Base-by-base conservation (phyloP, 1,140 invertebrate species). In the Protaetia brevitarsis region DNA sequence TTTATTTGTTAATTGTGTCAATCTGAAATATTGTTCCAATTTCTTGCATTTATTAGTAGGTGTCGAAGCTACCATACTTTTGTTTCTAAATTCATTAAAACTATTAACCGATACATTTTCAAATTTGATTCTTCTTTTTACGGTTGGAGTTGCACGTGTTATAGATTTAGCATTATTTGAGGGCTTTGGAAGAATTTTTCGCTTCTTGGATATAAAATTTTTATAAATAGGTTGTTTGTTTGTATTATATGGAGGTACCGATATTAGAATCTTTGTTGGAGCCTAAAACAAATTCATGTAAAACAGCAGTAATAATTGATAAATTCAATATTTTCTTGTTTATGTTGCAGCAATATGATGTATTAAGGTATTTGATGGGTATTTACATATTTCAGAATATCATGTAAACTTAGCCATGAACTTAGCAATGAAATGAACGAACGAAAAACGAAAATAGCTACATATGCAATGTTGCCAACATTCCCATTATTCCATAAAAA, bases 11-110 rank as follows among this genome's bases (percentile, higher is more conserved):
- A 19, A 10, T 51, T 19, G 19, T 28, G 63, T 45, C 37, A 57
- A 57, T 66, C 58, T 63, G 31, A 67, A 51, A 63, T 66, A 63
- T 19, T 68, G 36, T 62, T 70, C 61, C 51, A 68, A 36, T 41
- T 66, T 56, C 36, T 66, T 64, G 29, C 56, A 31, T 56, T 66
- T 63, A 30, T 37, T 11, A 29, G 16, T 59, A 6, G 21, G 66
- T 56, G 27, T 37, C 10, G 57, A 13, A 8, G 27, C 30, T 64
- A 56, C 10, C 7, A 2, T 59, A 26, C n/a, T 36, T 7, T 63
- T 51, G 16, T 36, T 13, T 29, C 8, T 29, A 29, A 59, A 59
- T 7, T 59, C 57, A 27, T 8, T 30, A 7, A 59, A 59, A 28
- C 29, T 29, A 29, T 10, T 59, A 13, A 28, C n/a, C 30, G 57